These are phyloP conservation scores for Agapornis roseicollis DNA, from an alignment of 2,113 vertebrate species.

Conservation along the genomic window DNA sequence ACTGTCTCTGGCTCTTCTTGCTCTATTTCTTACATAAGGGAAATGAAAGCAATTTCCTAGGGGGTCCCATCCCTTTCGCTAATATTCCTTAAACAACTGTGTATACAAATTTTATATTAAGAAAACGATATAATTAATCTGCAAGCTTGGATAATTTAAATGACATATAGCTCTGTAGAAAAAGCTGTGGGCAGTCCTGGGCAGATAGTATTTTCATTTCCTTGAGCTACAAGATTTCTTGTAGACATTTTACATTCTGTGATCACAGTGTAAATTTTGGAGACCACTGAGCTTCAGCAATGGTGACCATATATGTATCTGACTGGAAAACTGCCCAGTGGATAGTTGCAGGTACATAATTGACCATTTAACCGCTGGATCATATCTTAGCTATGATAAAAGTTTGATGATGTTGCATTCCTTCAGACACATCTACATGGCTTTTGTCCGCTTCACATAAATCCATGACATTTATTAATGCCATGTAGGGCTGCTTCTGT, in stretches of 20 bases:
- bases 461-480: background rate
- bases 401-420: slow-evolving; percentile 25
- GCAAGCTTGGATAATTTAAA: background rate
- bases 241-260: background rate
- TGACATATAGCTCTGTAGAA: background rate
- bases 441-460: background rate
- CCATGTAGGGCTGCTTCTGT: background rate
- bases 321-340: slow-evolving; percentile 46
- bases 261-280: background rate
- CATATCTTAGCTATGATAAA: background rate
- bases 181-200: background rate
- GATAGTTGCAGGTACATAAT: background rate
- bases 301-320: background rate
- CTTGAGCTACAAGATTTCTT: background rate
- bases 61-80: background rate
- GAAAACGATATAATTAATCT: background rate
- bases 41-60: background rate
- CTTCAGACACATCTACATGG: background rate
- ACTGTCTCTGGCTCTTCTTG: background rate
- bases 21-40: background rate
- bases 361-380: slow-evolving; percentile 15
- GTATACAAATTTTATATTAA: background rate
- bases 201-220: background rate
- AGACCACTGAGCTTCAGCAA: background rate
- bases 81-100: background rate